phyloP scores from a whole-genome alignment of 2,888 invertebrate genomes.

The Meiosimyza decipiens region DNA sequence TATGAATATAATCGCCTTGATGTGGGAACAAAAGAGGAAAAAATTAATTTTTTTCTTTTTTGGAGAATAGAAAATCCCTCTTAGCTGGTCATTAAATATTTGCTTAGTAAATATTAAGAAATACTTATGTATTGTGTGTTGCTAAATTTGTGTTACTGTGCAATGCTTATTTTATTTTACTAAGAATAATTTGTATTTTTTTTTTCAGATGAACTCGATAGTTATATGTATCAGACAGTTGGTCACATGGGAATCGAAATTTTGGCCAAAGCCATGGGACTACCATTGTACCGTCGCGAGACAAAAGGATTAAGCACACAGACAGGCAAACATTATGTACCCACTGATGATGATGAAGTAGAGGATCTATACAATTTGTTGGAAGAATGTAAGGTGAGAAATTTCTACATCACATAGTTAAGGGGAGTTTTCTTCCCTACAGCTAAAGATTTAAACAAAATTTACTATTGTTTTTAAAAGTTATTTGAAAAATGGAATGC shows the following conservation, averaged over 20 bases:
- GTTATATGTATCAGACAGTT: slow-evolving; percentile 99
- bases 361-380: slow-evolving; percentile 94
- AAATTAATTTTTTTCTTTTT: too few relatives aligned
- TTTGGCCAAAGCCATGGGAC: slow-evolving; percentile 92
- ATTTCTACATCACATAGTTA: slow-evolving; percentile 12
- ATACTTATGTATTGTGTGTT: too few relatives aligned
- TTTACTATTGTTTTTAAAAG: too few relatives aligned
- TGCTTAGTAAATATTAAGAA: too few relatives aligned
- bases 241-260: slow-evolving; percentile 94
- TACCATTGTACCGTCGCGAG: slow-evolving; percentile 87
- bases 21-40: too few relatives aligned
- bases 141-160: background rate
- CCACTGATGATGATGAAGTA: slow-evolving; percentile 92
- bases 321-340: slow-evolving; percentile 81
- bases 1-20: too few relatives aligned
- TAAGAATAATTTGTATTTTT: slow-evolving; percentile 9
- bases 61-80: too few relatives aligned
- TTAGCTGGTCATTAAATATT: too few relatives aligned
- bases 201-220: slow-evolving; percentile 85
- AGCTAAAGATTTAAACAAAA: too few relatives aligned
- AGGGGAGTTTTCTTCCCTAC: too few relatives aligned
- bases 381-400: slow-evolving; percentile 63
- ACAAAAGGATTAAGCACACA: slow-evolving; percentile 88
- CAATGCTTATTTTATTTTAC: slow-evolving; percentile 11
- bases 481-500: too few relatives aligned